Evolutionary conservation across 2,797 vertebrate species (phyloP).

Genomic region (Erpetoichthys calabaricus): DNA sequence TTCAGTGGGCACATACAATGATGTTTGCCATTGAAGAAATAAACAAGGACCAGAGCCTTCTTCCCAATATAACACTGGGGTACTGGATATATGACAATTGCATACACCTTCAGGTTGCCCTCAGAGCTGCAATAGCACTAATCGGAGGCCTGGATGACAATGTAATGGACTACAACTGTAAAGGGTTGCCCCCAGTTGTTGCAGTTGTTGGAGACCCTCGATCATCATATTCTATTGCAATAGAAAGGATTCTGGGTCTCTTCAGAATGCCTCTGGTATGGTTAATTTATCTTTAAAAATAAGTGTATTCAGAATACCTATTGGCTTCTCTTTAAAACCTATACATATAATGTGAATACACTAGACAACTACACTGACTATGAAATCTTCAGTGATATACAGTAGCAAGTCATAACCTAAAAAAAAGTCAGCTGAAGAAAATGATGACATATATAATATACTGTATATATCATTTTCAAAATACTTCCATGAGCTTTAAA

Average conservation of each 20-base stretch:
- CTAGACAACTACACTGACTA: too few species aligned
- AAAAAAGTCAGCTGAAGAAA: too few species aligned
- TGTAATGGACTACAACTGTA: slow-evolving; percentile 21
- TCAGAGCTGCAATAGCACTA: slow-evolving; percentile 44
- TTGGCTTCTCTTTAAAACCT: too few species aligned
- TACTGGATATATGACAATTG: slow-evolving; percentile 62
- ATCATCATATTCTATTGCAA: slow-evolving; percentile 56
- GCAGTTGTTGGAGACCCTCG: slow-evolving; percentile 58
- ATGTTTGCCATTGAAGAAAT: slow-evolving; percentile 61
- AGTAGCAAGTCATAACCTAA: too few species aligned
- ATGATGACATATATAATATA: too few species aligned
- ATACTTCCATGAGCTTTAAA: too few species aligned
- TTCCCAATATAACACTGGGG: slow-evolving; percentile 51
- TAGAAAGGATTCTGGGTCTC: slow-evolving; percentile 50
- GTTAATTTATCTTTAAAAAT: not conserved
- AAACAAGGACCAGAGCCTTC: slow-evolving; percentile 40
- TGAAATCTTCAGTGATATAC: too few species aligned
- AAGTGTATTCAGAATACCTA: too few species aligned
- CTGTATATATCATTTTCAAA: too few species aligned
- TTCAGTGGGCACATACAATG: slow-evolving; percentile 68
- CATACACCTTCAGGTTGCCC: slow-evolving; percentile 45
- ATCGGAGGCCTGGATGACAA: slow-evolving; percentile 27
- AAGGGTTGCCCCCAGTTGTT: slow-evolving; percentile 25
- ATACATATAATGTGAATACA: too few species aligned
- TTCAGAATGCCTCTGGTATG: slow-evolving; percentile 53